Percentiles rank a stretch among this genome's conserved stretches.
Evolutionary conservation across 2,797 vertebrate species (phyloP).

Genomic region (Galago senegalensis): DNA sequence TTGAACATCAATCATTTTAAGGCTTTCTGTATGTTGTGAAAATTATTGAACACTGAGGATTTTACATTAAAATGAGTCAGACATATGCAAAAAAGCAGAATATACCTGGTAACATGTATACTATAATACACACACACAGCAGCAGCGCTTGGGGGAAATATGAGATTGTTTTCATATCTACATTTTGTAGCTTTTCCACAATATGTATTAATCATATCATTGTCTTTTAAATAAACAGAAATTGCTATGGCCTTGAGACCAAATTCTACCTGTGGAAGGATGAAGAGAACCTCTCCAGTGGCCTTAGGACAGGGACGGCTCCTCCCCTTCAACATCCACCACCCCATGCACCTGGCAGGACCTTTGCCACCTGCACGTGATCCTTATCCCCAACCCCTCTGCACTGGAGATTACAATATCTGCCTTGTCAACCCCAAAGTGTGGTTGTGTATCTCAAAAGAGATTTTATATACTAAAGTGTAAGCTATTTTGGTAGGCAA

Average conservation of each 20-base stretch:
- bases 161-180: neutral
- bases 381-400: neutral
- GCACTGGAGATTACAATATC: accelerated
- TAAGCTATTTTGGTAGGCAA: neutral
- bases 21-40: neutral
- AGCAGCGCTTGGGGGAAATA: neutral
- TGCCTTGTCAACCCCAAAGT: neutral
- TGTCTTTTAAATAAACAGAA: neutral
- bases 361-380: neutral
- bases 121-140: neutral
- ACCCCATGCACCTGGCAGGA: too few species aligned
- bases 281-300: neutral
- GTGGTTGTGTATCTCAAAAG: neutral
- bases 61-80: neutral
- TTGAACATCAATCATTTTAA: neutral
- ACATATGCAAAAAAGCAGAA: neutral
- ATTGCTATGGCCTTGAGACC: neutral
- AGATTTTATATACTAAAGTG: neutral
- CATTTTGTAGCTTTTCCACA: slow-evolving; percentile 19
- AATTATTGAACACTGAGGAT: neutral
- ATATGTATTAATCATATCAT: neutral
- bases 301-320: neutral
- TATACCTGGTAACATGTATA: neutral
- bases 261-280: neutral
- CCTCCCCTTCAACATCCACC: neutral